A percentile compares a stretch with the other conserved stretches of the same genome.
These are phyloP conservation scores for Percopsis omiscomaycus DNA, from an alignment of 2,797 vertebrate genomes.

Conservation along the genomic window DNA sequence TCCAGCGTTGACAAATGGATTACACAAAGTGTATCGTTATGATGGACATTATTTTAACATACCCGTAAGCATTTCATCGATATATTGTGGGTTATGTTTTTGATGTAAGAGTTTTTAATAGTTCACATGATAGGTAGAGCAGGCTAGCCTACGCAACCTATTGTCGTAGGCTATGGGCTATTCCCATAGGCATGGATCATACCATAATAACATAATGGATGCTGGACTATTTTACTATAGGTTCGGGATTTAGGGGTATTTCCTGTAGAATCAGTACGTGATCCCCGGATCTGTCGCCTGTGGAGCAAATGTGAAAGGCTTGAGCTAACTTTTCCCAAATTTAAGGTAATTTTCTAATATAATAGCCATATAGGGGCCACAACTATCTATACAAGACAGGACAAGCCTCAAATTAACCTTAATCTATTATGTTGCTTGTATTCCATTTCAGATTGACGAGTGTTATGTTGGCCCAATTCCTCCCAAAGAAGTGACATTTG, in stretches of 20 bases:
- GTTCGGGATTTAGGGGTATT: conserved; percentile 87
- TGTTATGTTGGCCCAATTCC: conserved; percentile 91
- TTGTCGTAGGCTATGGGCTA: not conserved
- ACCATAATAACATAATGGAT: too few relatives aligned
- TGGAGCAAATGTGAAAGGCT: conserved; percentile 88
- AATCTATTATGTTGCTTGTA: not conserved
- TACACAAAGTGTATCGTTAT: conserved; percentile 92
- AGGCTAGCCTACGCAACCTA: not conserved
- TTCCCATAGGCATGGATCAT: not conserved
- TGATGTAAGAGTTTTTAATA: too few relatives aligned
- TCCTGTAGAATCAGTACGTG: conserved; percentile 86
- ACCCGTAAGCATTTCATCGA: conserved; percentile 77
- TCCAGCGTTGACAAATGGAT: conserved; percentile 87
- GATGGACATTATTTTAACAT: conserved; percentile 91
- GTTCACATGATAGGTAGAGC: too few relatives aligned
- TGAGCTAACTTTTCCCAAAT: conserved; percentile 87
- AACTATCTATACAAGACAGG: too few relatives aligned
- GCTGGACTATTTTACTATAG: conserved; percentile 35
- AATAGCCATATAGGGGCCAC: not conserved
- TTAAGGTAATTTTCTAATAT: conserved; percentile 77
- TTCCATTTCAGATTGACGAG: conserved; percentile 86
- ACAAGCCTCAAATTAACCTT: not conserved
- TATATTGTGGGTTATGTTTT: too few relatives aligned
- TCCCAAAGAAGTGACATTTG: conserved; percentile 96
- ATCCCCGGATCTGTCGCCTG: conserved; percentile 90